These are phyloP conservation scores for Rhodeus uyekii DNA, from an alignment of 2,797 vertebrate species.

Conservation along the genomic window DNA sequence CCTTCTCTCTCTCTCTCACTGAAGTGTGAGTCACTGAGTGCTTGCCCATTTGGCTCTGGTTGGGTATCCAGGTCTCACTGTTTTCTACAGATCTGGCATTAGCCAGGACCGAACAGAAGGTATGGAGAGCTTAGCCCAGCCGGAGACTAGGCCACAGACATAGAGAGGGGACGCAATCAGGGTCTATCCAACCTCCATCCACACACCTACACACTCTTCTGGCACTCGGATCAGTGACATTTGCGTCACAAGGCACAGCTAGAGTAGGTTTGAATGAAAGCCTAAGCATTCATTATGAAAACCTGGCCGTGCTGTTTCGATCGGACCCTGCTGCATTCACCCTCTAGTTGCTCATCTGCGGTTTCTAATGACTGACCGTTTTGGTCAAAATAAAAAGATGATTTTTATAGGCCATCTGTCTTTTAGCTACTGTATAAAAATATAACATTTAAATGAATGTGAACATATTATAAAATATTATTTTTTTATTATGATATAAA, in stretches of 20 bases:
- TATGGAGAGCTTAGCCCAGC: constrained; percentile 71
- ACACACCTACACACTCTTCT: constrained; percentile 53
- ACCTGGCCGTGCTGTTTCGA: constrained; percentile 29
- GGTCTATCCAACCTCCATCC: constrained; percentile 47
- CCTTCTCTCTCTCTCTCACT: constrained; percentile 7
- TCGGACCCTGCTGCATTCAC: constrained; percentile 11
- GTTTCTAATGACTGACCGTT: not conserved
- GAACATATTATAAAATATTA: not conserved
- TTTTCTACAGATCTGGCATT: constrained; percentile 61
- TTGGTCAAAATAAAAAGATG: constrained; percentile 15
- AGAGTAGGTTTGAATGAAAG: constrained; percentile 38
- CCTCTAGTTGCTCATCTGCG: constrained; percentile 15
- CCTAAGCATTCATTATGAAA: constrained; percentile 34
- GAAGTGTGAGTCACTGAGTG: constrained; percentile 27
- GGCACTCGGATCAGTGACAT: constrained; percentile 49
- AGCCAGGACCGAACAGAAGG: constrained; percentile 69
- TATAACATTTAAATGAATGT: not conserved
- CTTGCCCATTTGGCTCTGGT: constrained; percentile 28
- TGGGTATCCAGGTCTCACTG: constrained; percentile 54
- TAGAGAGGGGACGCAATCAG: constrained; percentile 45
- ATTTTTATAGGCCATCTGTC: constrained; percentile 22
- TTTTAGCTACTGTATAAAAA: constrained; percentile 8
- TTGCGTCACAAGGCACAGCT: constrained; percentile 51
- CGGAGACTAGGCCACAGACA: constrained; percentile 46
- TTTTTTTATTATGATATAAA: not conserved